Evolutionary conservation across 2,888 invertebrate species (phyloP).

Genomic region (Acanthosepion lycidas): DNA sequence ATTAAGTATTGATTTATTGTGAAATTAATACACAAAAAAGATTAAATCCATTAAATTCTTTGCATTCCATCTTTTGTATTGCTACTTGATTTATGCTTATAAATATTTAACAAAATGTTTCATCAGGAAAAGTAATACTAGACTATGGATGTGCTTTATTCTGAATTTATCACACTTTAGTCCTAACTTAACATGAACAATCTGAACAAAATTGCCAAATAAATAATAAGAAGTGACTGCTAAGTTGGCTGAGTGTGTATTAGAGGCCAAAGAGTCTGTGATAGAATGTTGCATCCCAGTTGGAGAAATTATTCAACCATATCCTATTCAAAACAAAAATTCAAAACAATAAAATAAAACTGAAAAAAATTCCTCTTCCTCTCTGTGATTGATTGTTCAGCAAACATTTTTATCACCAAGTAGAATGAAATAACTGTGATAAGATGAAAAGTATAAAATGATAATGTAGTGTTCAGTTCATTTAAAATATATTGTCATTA

Average conservation of each 20-base stretch:
- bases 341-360: no score
- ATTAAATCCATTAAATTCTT: not conserved
- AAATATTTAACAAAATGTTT: not conserved
- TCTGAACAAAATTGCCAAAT: not conserved
- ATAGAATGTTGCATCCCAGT: not conserved
- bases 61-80: not conserved
- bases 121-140: not conserved
- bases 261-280: not conserved
- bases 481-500: no score
- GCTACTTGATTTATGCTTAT: not conserved
- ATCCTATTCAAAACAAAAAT: not conserved
- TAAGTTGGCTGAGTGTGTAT: not conserved
- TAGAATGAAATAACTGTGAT: not conserved
- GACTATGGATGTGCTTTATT: not conserved
- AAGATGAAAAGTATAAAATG: not conserved
- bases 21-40: not conserved
- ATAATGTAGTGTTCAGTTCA: no score
- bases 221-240: not conserved
- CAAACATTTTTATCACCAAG: not conserved
- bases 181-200: not conserved
- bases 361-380: no score
- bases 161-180: not conserved
- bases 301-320: not conserved
- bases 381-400: not conserved
- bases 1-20: not conserved